Evolutionary conservation across 2,888 invertebrate genomes (phyloP), one percentile per base, ranked within the genome.

Genomic region (Lasioglossum pauxillum): DNA sequence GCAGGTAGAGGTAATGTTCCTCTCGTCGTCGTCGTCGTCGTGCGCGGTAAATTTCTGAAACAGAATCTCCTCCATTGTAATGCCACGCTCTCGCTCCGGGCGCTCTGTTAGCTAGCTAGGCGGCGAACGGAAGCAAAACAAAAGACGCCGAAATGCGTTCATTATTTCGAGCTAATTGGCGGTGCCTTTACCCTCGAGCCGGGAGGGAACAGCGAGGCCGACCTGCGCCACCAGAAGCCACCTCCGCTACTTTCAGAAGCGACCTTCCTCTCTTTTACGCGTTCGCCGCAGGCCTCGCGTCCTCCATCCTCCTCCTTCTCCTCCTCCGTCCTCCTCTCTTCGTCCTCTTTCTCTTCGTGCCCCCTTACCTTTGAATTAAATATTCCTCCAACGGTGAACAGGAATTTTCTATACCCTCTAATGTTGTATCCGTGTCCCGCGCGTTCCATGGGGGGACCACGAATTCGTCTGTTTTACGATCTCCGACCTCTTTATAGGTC

Each of bases 151-250:
- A 94, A 94, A 94, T 93, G 93, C 94, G 94, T 94, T 95, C 95
- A 95, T 95, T 95, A 95, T 95, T 95, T 95, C 93, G 93, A 95
- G 94, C 95, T 95, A 95, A 95, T 95, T 95, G 95, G 95, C 94
- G 94, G 94, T 94, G 92, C 94, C 94, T 94, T 93, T 93, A 90
- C 91, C 92, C 92, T 92, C 88, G 87, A 90, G 93, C 91, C 85
- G 83, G 78, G 91, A 91, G 90, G 86, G 90, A 87, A 76, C 79
- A 78, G 81, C 77, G 82, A 79, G 49, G 78, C 75, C 81, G 74
- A 75, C 72, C 82, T 49, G 41, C 41, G 69, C 83, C 89, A 83
- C 74, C 79, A 80, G 85, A 49, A 89, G 83, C 74, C 85, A 85
- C 71, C 82, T 81, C 83, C 79, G 83, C 64, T 84, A 85, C 88